Evolutionary conservation across 2,113 vertebrate species (phyloP).

Genomic region (Strix uralensis): DNA sequence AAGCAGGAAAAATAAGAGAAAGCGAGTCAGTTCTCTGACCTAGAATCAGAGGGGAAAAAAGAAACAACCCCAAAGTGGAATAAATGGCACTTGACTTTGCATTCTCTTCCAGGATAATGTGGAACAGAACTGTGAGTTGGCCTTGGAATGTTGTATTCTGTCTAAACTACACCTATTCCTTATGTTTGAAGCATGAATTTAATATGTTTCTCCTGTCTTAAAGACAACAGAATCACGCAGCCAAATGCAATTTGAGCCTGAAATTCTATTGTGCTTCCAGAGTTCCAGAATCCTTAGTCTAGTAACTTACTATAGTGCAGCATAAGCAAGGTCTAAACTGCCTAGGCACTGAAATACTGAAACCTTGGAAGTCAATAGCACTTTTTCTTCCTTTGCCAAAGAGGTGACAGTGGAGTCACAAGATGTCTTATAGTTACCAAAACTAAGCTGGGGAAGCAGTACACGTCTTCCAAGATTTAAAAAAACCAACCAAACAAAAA

Average conservation of each 20-base stretch:
- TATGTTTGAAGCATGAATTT: neutral
- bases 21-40: neutral
- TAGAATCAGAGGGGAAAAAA: accelerated
- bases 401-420: neutral
- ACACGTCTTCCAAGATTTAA: neutral
- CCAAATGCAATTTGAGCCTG: neutral
- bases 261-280: neutral
- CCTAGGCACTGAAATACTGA: neutral
- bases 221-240: neutral
- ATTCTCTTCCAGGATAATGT: neutral
- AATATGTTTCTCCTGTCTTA: neutral
- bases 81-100: neutral
- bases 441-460: neutral
- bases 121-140: neutral
- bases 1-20: neutral
- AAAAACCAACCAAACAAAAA: neutral
- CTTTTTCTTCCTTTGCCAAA: neutral
- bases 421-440: neutral
- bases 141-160: neutral
- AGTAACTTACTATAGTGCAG: neutral
- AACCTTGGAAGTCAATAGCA: neutral
- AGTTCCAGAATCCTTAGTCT: neutral
- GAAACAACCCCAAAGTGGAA: neutral
- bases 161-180: neutral
- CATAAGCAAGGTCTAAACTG: neutral